phyloP scores from a whole-genome alignment of 37 sponge, comb jelly and placozoan genomes.

The Mnemiopsis leidyi region DNA sequence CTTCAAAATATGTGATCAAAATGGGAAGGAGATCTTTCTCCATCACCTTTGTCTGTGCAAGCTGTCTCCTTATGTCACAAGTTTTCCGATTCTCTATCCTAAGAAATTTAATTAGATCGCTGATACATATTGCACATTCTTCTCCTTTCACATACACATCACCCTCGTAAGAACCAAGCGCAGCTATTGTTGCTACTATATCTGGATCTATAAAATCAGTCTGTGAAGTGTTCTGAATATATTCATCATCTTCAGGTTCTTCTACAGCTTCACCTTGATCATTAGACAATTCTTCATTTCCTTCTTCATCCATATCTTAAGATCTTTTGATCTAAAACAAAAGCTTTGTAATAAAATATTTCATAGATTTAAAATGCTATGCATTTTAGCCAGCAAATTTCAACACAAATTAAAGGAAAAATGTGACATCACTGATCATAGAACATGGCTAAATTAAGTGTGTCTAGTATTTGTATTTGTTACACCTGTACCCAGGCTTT shows the following conservation, averaged over 20 bases:
- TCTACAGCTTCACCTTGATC: background rate
- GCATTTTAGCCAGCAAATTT: no score
- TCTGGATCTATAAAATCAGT: slow-evolving; percentile 55
- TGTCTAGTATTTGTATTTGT: no score
- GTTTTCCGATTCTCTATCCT: slow-evolving; percentile 49
- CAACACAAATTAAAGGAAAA: no score
- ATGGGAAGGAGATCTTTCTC: slow-evolving; percentile 53
- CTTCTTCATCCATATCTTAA: background rate
- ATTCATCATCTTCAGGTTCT: background rate
- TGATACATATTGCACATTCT: slow-evolving; percentile 57
- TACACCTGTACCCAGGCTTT: no score
- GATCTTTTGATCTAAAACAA: background rate
- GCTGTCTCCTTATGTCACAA: slow-evolving; percentile 51
- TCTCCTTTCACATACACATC: background rate
- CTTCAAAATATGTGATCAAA: slow-evolving; percentile 11
- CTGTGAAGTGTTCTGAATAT: background rate
- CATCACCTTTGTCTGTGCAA: slow-evolving; percentile 19
- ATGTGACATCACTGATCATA: no score
- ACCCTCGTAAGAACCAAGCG: slow-evolving; percentile 16
- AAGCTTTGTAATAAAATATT: no score
- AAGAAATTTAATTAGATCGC: slow-evolving; percentile 34
- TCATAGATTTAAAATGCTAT: no score
- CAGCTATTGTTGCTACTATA: slow-evolving; percentile 31
- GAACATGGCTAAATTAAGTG: no score
- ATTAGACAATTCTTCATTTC: background rate